These are phyloP conservation scores for Merodon equestris DNA, from an alignment of 2,888 invertebrate genomes.

Conservation along the genomic window DNA sequence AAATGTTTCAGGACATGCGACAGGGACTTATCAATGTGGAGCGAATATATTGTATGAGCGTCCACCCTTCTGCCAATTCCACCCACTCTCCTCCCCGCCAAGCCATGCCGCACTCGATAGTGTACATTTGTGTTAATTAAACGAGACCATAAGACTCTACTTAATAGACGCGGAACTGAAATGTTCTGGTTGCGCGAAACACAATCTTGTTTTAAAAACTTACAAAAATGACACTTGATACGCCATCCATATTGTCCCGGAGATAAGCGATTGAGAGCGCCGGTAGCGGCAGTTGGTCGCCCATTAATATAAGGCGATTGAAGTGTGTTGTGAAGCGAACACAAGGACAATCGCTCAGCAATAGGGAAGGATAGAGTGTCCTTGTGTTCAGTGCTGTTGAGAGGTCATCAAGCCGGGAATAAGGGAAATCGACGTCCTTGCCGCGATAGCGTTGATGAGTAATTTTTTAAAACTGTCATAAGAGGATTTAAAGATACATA, in stretches of 20 bases:
- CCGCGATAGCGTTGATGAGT: not conserved
- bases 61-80: slow-evolving; percentile 7
- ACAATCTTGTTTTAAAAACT: not conserved
- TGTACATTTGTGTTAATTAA: slow-evolving; percentile 38
- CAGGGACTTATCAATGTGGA: not conserved
- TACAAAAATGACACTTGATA: slow-evolving; percentile 49
- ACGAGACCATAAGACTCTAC: not conserved
- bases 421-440: slow-evolving; percentile 49
- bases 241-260: slow-evolving; percentile 58
- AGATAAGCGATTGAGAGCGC: slow-evolving; percentile 54
- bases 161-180: slow-evolving; percentile 1
- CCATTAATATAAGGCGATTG: slow-evolving; percentile 57
- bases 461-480: no score
- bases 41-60: not conserved
- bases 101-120: slow-evolving; percentile 2
- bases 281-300: slow-evolving; percentile 48
- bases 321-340: slow-evolving; percentile 35
- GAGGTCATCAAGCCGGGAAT: slow-evolving; percentile 58
- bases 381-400: slow-evolving; percentile 46
- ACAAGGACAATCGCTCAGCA: slow-evolving; percentile 1
- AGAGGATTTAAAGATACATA: no score
- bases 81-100: not conserved
- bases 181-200: slow-evolving; percentile 1
- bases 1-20: slow-evolving; percentile 32
- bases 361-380: slow-evolving; percentile 8